Conservation (phyloP, 2,888 invertebrate species). For the Pandemis corylana region DNA sequence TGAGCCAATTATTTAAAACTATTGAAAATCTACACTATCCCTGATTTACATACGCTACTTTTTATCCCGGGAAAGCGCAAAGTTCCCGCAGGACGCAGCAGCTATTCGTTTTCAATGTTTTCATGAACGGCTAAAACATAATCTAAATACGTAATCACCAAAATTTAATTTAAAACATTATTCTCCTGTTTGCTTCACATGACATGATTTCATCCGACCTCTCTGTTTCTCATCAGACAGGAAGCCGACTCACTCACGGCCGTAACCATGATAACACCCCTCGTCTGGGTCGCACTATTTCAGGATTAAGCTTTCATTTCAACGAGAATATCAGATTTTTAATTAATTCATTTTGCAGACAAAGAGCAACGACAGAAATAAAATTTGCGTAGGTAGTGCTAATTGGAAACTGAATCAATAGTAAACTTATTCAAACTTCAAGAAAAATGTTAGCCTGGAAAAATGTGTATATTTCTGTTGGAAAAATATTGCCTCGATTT, state of each 20-base stretch:
- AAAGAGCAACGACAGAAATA: neutral
- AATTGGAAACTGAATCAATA: neutral
- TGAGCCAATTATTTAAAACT: no score
- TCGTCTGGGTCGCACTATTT: conserved; percentile 27
- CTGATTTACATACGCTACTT: no score
- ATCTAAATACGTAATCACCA: no score
- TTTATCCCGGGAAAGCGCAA: no score
- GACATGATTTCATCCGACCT: neutral
- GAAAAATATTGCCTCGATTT: neutral
- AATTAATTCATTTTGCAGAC: neutral
- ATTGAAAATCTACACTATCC: no score
- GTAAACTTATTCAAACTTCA: neutral
- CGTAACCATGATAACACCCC: conserved; percentile 37
- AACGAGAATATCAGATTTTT: conserved; percentile 1
- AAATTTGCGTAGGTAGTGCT: neutral
- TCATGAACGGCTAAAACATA: no score
- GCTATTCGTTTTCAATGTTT: no score
- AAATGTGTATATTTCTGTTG: neutral
- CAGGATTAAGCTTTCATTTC: conserved; percentile 15
- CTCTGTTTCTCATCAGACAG: neutral
- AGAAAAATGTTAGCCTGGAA: neutral
- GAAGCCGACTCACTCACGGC: neutral
- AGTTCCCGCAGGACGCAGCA: no score
- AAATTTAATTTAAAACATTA: neutral
- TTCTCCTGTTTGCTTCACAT: neutral